Conservation (phyloP, 1,140 invertebrate genomes). For the Drosophila tsacasi region DNA sequence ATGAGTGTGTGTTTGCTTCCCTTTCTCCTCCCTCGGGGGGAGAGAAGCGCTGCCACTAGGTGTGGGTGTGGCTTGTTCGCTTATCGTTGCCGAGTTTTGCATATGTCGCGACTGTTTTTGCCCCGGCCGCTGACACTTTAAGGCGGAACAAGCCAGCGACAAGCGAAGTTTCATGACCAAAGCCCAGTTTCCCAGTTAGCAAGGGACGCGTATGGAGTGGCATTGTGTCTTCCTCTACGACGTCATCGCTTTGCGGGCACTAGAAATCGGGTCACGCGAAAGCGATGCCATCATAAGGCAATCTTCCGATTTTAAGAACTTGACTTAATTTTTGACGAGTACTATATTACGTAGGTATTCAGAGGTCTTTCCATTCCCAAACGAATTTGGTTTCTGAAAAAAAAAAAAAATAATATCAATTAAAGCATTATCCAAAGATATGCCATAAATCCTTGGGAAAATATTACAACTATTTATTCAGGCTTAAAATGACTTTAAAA, state of each 20-base stretch:
- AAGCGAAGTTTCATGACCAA: slow-evolving; percentile 48
- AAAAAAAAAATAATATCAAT: no score
- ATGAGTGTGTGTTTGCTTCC: neutral
- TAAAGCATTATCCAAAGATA: no score
- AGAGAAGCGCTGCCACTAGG: neutral
- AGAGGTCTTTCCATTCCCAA: no score
- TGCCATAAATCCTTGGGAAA: no score
- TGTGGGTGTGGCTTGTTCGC: slow-evolving; percentile 40
- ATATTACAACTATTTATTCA: no score
- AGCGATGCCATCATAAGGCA: slow-evolving; percentile 7
- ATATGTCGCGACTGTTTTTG: slow-evolving; percentile 73
- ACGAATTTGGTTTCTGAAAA: neutral
- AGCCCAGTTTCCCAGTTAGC: slow-evolving; percentile 15
- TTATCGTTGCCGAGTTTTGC: slow-evolving; percentile 76
- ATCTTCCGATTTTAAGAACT: neutral
- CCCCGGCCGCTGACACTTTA: slow-evolving; percentile 55
- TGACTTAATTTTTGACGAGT: neutral
- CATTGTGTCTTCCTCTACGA: neutral
- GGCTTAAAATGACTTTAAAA: no score
- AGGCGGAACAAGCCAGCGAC: slow-evolving; percentile 56
- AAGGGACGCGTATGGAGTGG: neutral
- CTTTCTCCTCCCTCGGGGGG: neutral
- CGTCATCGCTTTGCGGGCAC: slow-evolving; percentile 17
- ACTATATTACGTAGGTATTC: neutral
- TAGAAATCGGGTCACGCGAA: slow-evolving; percentile 22